Percentiles rank a stretch among this genome's conserved stretches.
These are phyloP conservation scores for Jaculus jaculus DNA, from an alignment of 2,113 vertebrate species.

Conservation along the genomic window DNA sequence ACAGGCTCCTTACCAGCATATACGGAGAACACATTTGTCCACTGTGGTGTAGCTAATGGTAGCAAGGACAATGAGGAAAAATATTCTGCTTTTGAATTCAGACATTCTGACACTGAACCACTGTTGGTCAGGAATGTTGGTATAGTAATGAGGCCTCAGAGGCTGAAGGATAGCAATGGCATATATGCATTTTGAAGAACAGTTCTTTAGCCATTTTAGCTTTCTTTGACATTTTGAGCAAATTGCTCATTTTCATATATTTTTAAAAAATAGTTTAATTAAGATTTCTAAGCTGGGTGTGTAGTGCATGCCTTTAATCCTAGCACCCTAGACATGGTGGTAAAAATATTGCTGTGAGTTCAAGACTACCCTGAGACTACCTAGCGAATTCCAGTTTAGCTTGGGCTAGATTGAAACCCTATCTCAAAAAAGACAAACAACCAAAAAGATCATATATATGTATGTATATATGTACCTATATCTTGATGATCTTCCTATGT, in stretches of 20 bases:
- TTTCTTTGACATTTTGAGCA: slow-evolving; percentile 26
- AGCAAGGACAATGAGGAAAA: not conserved
- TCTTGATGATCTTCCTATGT: no score
- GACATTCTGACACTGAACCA: not conserved
- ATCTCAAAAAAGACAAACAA: no score
- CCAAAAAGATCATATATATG: no score
- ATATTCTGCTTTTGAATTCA: slow-evolving; percentile 17
- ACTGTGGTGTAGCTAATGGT: not conserved
- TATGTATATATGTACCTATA: no score
- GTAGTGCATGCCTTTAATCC: no score
- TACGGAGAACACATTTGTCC: slow-evolving; percentile 1
- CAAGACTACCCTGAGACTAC: no score
- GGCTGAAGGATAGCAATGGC: not conserved
- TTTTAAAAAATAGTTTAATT: slow-evolving; percentile 10
- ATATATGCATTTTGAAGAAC: not conserved
- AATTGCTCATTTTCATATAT: not conserved
- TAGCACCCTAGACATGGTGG: no score
- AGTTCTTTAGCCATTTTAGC: not conserved
- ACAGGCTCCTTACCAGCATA: not conserved
- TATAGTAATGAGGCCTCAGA: not conserved
- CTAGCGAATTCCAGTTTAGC: no score
- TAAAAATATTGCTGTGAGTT: no score
- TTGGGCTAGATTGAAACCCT: no score
- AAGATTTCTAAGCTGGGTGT: not conserved
- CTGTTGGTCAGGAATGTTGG: not conserved